Conservation (phyloP, 23 tunicate species). For the Clavelina lepadiformis region DNA sequence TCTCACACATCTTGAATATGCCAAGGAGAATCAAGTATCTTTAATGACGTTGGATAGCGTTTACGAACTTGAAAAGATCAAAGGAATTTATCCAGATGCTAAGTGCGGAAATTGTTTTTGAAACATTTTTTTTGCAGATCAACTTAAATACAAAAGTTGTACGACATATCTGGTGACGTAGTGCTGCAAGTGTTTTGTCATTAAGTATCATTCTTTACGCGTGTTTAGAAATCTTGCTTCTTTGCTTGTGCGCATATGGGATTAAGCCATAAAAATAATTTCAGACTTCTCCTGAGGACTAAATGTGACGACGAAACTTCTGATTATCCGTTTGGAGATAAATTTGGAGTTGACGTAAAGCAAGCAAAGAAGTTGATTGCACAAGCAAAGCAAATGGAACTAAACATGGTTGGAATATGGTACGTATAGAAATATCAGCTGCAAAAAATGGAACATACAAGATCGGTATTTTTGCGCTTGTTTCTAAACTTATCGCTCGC, state of each 20-base stretch:
- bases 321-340: background rate
- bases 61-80: background rate
- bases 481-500: background rate
- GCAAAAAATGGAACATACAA: background rate
- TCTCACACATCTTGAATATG: slow-evolving; percentile 1
- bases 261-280: background rate
- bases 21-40: background rate
- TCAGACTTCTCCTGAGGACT: background rate
- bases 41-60: background rate
- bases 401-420: slow-evolving; percentile 20
- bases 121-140: too few relatives aligned
- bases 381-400: slow-evolving; percentile 4
- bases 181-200: too few relatives aligned
- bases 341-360: slow-evolving; percentile 16
- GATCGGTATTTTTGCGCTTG: too few relatives aligned
- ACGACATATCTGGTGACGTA: too few relatives aligned
- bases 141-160: too few relatives aligned
- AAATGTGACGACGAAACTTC: background rate
- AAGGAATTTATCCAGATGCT: background rate
- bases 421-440: background rate
- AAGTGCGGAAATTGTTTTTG: slow-evolving; percentile 1
- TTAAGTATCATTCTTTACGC: too few relatives aligned
- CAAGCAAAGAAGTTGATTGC: slow-evolving; percentile 4
- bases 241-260: too few relatives aligned
- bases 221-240: too few relatives aligned